Conservation (phyloP, 1,140 invertebrate genomes). For the Gonatopus flavifemur region DNA sequence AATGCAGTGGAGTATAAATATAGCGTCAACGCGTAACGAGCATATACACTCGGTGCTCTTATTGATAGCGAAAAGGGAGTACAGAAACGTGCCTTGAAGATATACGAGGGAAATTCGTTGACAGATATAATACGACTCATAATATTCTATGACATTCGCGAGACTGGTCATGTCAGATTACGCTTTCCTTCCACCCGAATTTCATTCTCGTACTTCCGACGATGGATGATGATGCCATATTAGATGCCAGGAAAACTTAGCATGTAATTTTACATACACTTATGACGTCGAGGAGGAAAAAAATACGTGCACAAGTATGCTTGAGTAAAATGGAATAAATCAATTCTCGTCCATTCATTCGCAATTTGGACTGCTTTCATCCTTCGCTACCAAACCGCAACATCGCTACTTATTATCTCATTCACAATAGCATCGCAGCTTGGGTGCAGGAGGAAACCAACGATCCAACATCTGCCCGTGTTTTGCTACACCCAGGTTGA, state of each 20-base stretch:
- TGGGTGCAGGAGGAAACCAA: slow-evolving; percentile 42
- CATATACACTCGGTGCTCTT: no score
- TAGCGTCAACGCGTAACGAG: no score
- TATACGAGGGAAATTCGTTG: not conserved
- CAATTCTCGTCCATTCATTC: slow-evolving; percentile 43
- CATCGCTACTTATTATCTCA: slow-evolving; percentile 38
- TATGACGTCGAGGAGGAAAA: not conserved
- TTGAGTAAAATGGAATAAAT: slow-evolving; percentile 27
- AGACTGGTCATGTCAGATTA: slow-evolving; percentile 10
- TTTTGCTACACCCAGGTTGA: slow-evolving; percentile 43
- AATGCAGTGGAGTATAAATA: no score
- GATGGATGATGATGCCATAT: no score
- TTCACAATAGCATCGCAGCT: slow-evolving; percentile 36
- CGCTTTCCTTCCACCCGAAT: slow-evolving; percentile 8
- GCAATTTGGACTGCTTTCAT: slow-evolving; percentile 42
- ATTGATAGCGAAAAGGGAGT: no score
- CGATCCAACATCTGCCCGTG: slow-evolving; percentile 47
- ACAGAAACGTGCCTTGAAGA: not conserved
- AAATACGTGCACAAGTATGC: not conserved
- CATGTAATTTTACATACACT: no score
- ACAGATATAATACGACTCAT: slow-evolving; percentile 6
- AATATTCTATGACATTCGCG: slow-evolving; percentile 1
- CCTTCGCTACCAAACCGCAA: slow-evolving; percentile 41
- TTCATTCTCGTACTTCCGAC: not conserved
- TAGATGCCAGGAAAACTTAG: no score